These are phyloP conservation scores for Metacarcinus magister DNA, from an alignment of 2,888 invertebrate species.

Conservation along the genomic window DNA sequence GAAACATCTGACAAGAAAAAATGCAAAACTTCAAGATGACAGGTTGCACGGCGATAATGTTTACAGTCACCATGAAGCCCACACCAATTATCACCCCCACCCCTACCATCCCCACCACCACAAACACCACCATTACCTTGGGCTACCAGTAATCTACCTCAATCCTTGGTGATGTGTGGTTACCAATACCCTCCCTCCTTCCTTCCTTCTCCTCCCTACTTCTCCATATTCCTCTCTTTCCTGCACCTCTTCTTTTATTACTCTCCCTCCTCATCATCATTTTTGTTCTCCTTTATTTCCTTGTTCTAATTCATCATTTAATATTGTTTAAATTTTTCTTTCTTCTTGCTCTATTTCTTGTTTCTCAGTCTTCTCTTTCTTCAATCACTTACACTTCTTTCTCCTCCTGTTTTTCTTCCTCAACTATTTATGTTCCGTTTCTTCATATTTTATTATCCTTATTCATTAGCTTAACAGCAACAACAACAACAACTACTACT, in stretches of 20 bases:
- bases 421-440: no score
- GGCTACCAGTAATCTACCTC: conserved; percentile 44
- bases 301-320: not conserved
- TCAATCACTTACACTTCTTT: not conserved
- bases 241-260: not conserved
- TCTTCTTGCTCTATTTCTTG: not conserved
- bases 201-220: not conserved
- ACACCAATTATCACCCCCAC: conserved; percentile 13
- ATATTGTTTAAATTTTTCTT: not conserved
- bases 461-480: not conserved
- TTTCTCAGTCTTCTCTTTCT: no score
- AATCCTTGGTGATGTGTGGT: not conserved
- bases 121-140: not conserved
- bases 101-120: not conserved
- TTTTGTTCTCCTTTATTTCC: not conserved
- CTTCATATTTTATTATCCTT: no score
- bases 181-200: not conserved
- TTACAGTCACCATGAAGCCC: conserved; percentile 33
- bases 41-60: not conserved
- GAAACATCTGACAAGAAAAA: not conserved
- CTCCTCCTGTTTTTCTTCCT: not conserved
- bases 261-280: not conserved
- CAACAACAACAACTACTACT: not conserved
- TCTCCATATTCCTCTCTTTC: not conserved
- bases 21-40: not conserved